Base-by-base conservation (phyloP, 2,888 invertebrate genomes). In the Subacronicta megacephala region DNA sequence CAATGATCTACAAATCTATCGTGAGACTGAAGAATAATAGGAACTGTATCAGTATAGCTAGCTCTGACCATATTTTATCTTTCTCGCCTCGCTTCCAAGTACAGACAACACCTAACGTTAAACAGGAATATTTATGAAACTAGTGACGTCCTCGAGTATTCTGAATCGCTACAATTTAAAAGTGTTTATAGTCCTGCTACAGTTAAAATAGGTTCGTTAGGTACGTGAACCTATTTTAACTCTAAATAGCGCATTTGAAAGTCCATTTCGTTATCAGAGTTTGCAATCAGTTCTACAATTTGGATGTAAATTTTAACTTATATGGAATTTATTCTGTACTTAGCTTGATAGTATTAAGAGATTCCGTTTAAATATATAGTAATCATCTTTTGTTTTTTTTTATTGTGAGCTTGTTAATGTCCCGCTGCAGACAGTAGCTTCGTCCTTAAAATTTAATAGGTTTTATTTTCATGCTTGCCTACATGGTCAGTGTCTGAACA, bases 201-300 rank as follows among this genome's bases (percentile, higher is more conserved):
- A 15, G 15, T 2, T 12, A 20, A 36, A 16, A n/a, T n/a, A n/a
- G n/a, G n/a, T n/a, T n/a, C n/a, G n/a, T n/a, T n/a, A n/a, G n/a
- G n/a, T n/a, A 13, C 38, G 36, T 23, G 42, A 51, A 42, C 29
- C 57, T 65, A 70, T 70, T 59, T 68, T 46, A 63, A 58, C 41
- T 54, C 35, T 62, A 52, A 49, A 66, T 40, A 42, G 46, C 12
- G 20, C 54, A 52, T 71, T 61, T 63, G 53, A 64, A 55, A 56
- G 40, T 29, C 38, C 56, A 62, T 71, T 60, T 31, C 29, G 65
- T 44, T 74, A 71, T 74, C 75, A 47, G 37, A 18, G 18, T 55
- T 62, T 47, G 62, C 67, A 51, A 70, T 66, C 67, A 40, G 29
- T 16, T 18, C 2, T 12, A 49, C 55, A 35, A 61, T 67, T 62